A percentile compares a stretch with the other conserved stretches of the same genome.
These are phyloP conservation scores for Halcyon malimbica DNA, from an alignment of 2,113 vertebrate genomes.

Conservation along the genomic window DNA sequence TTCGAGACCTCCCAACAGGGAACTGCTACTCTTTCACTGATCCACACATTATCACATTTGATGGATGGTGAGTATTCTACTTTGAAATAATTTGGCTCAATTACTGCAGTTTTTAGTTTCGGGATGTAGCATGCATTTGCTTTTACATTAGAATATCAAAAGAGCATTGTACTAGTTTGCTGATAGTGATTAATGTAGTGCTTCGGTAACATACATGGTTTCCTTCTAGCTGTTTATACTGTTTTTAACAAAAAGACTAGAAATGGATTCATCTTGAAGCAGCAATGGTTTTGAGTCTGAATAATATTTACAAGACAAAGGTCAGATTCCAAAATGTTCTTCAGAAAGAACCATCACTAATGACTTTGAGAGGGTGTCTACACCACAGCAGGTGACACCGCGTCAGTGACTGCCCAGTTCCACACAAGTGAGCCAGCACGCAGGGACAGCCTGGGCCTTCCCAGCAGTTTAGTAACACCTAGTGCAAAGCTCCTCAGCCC, in stretches of 20 bases:
- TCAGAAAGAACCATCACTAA: neutral
- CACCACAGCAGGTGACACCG: fast-evolving
- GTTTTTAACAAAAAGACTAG: conserved; percentile 11
- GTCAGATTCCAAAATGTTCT: neutral
- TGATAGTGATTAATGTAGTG: conserved; percentile 40
- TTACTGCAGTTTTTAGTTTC: conserved; percentile 35
- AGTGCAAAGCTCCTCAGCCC: neutral
- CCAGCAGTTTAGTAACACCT: neutral
- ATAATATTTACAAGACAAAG: neutral
- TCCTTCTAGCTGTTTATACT: conserved; percentile 2
- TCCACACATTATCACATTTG: conserved; percentile 82
- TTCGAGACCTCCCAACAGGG: conserved; percentile 81
- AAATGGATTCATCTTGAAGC: neutral
- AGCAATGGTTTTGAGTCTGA: neutral
- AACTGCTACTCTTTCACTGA: conserved; percentile 82
- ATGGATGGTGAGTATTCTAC: conserved; percentile 77
- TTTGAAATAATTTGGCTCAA: conserved; percentile 42
- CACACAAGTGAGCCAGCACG: neutral
- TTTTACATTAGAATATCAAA: conserved; percentile 41
- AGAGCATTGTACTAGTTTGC: neutral
- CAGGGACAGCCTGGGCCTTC: neutral
- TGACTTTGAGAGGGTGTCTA: neutral
- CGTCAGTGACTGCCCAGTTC: neutral
- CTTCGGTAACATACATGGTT: neutral
- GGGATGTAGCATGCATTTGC: conserved; percentile 25